phyloP scores from a whole-genome alignment of 2,113 vertebrate genomes.

The Alectura lathami region DNA sequence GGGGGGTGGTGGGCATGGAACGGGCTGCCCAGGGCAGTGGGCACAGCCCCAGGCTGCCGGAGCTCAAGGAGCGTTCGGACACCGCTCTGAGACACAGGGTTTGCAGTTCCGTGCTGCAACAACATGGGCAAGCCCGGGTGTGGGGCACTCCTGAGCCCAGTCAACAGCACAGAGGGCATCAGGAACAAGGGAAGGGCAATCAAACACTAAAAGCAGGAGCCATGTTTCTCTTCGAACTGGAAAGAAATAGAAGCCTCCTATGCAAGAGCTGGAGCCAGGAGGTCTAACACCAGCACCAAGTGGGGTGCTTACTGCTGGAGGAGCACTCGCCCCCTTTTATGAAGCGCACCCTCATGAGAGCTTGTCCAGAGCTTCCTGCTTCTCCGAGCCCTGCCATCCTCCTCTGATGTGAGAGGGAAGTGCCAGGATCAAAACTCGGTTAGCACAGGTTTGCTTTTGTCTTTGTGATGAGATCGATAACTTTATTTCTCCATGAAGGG shows the following conservation, averaged over 20 bases:
- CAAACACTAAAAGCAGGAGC: background rate
- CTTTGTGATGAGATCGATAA: background rate
- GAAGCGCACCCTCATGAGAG: background rate
- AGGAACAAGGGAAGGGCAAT: background rate
- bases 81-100: no score
- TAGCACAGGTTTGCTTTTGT: background rate
- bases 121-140: background rate
- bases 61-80: no score
- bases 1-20: no score
- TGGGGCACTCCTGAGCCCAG: background rate
- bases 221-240: background rate
- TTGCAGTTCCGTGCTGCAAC: background rate
- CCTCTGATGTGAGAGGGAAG: accelerated
- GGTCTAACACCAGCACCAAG: background rate
- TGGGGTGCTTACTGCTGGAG: background rate
- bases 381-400: background rate
- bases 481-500: background rate
- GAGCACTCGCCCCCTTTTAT: background rate
- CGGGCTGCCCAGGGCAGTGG: no score
- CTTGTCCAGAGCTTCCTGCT: background rate
- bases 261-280: background rate
- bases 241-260: background rate
- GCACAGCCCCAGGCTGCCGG: no score
- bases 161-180: background rate
- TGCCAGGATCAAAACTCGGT: background rate